These are phyloP conservation scores for Thera britannica DNA, from an alignment of 2,888 invertebrate genomes.

Conservation along the genomic window DNA sequence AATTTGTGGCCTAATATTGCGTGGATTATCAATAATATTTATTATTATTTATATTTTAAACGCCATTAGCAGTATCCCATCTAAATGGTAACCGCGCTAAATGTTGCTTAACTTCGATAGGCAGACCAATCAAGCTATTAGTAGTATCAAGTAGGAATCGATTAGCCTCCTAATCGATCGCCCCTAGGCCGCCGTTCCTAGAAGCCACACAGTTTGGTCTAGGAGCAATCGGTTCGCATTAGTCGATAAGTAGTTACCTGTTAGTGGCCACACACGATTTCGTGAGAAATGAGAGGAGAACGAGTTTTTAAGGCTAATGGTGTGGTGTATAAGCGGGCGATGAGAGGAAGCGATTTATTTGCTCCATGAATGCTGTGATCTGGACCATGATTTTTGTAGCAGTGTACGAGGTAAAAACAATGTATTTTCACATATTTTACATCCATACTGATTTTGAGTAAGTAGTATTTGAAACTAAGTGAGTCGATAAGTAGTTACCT, in stretches of 20 bases:
- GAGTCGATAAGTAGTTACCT: constrained; percentile 16
- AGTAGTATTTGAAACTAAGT: too few relatives aligned
- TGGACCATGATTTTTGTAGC: too few relatives aligned
- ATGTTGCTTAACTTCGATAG: too few relatives aligned
- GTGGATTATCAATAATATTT: too few relatives aligned
- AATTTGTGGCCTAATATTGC: too few relatives aligned
- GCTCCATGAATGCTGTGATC: background rate
- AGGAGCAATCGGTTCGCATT: constrained; percentile 23
- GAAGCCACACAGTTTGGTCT: constrained; percentile 9
- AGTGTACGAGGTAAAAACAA: too few relatives aligned
- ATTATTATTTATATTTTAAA: too few relatives aligned
- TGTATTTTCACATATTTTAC: too few relatives aligned
- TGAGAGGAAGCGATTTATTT: constrained; percentile 1
- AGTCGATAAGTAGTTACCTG: constrained; percentile 17
- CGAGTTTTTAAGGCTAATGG: constrained; percentile 9
- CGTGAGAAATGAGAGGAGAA: constrained; percentile 24
- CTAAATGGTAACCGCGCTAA: too few relatives aligned
- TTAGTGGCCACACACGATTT: constrained; percentile 28
- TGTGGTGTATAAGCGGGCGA: constrained; percentile 6
- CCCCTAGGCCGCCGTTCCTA: constrained; percentile 8
- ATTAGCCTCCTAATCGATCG: constrained; percentile 20
- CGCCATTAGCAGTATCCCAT: too few relatives aligned
- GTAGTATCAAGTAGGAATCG: constrained; percentile 2
- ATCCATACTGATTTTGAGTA: too few relatives aligned
- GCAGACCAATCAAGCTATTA: too few relatives aligned